Base-by-base conservation (phyloP, 2,888 invertebrate species). In the Bimastos eiseni region DNA sequence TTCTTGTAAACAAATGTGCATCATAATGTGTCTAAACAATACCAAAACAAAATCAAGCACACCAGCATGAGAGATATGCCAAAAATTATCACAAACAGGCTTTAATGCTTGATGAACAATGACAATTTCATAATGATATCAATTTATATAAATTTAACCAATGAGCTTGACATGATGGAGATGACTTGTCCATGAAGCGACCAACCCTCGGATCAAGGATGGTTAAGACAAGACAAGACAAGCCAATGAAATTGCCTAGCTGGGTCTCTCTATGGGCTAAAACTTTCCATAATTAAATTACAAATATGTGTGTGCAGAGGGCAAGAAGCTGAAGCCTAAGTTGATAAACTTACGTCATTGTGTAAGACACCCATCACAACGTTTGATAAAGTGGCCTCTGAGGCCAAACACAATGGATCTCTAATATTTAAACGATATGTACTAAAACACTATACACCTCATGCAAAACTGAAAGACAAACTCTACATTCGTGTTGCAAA, bases 401-500 rank as follows among this genome's bases (percentile, higher is more conserved):
- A 37, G 86, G 86, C 86, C 34, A 86, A 86, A 84, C 21, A 34
- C 34, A 34, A 36, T 37, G 37, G 34, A 36, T 34, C 86, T 86
- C 86, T 86, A 86, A 86, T 86, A 86, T 86, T 86, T 86, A 86
- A 37, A 86, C 86, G 36, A 86, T 21, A 86, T 21, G 34, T 86
- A 86, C 36, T 36, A 86, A 36, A 36, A 86, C 86, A 86, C 36
- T 34, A 86, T 37, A 86, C 34, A 86, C 8, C 86, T 86, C 86
- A 86, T 86, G 86, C 86, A 86, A 86, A 86, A 86, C 86, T 86
- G n/a, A 86, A 86, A 86, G 86, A 86, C 86, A 86, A 86, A 86
- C 17, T 86, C 34, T 37, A 86, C 86, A 36, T 86, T 86, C 86
- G 33, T 70, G 86, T 37, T 86, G 86, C 34, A 86, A 34, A 86